Conservation (phyloP, 2,113 vertebrate genomes). For the Oncorhynchus kisutch region DNA sequence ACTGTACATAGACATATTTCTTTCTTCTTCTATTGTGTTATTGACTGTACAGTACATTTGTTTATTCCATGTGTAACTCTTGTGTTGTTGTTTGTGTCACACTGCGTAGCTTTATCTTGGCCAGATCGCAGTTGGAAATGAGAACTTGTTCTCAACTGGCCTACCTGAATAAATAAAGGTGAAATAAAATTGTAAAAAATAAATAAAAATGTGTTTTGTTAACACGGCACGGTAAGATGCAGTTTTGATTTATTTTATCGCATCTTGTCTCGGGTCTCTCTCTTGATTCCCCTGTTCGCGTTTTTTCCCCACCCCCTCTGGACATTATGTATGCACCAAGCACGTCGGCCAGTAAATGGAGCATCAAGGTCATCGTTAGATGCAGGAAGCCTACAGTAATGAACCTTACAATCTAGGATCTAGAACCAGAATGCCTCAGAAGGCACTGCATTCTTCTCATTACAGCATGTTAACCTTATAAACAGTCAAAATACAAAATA, state of each 20-base stretch:
- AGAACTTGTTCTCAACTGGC: too few species aligned
- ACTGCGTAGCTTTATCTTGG: too few species aligned
- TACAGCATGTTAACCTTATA: not conserved
- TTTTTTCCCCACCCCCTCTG: not conserved
- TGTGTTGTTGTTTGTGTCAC: too few species aligned
- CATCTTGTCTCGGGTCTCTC: conserved; percentile 24
- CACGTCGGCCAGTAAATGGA: conserved; percentile 19
- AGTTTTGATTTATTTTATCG: conserved; percentile 45
- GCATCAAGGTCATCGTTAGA: conserved; percentile 53
- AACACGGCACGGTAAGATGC: conserved; percentile 16
- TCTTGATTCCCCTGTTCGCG: conserved; percentile 3
- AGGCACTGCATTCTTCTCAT: not conserved
- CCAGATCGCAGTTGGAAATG: too few species aligned
- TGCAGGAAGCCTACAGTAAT: conserved; percentile 41
- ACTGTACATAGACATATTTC: too few species aligned
- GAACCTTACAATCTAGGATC: conserved; percentile 26
- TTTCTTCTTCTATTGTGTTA: too few species aligned
- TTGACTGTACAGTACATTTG: too few species aligned
- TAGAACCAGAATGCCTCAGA: not conserved
- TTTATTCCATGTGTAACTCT: too few species aligned
- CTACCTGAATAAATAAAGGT: too few species aligned
- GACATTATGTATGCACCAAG: conserved; percentile 20
- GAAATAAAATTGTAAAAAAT: accelerated
- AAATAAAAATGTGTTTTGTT: conserved; percentile 22
- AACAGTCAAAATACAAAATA: not conserved